A percentile compares a stretch with the other conserved stretches of the same genome.
phyloP scores from a whole-genome alignment of 2,797 vertebrate genomes.

The Cryptoblepharus egeriae region DNA sequence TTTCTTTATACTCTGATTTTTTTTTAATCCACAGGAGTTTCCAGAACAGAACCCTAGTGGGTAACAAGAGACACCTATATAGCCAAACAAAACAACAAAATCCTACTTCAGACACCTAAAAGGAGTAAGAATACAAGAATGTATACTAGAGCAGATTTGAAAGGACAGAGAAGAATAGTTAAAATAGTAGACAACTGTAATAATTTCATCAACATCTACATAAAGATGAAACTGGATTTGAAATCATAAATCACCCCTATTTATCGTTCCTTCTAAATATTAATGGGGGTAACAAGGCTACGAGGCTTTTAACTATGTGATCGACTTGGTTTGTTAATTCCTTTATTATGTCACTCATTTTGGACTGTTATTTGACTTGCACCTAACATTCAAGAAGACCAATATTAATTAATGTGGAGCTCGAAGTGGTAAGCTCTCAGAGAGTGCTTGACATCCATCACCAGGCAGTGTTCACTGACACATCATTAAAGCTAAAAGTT shows the following conservation, averaged over 20 bases:
- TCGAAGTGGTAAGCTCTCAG: background rate
- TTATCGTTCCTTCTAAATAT: background rate
- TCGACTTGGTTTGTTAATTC: background rate
- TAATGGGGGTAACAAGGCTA: background rate
- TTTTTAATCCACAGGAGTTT: no score
- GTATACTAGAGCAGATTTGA: background rate
- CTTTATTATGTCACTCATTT: background rate
- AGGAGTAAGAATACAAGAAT: background rate
- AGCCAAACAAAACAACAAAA: no score
- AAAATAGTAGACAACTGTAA: background rate
- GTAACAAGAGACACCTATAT: no score
- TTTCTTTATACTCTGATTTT: no score
- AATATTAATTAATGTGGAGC: constrained; percentile 24
- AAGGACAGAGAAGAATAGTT: background rate
- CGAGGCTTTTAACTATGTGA: background rate
- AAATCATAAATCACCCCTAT: background rate
- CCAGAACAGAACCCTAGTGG: no score
- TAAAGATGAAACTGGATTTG: background rate
- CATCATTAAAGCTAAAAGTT: constrained; percentile 24
- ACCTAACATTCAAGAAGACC: constrained; percentile 9
- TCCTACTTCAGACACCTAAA: background rate
- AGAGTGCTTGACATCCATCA: constrained; percentile 16
- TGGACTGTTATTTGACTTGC: background rate
- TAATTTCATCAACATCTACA: background rate
- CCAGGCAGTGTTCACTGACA: constrained; percentile 11